Evolutionary conservation across 2,113 vertebrate species (phyloP), one percentile per base, ranked within the genome.

Genomic region (Spea multiplicata): DNA sequence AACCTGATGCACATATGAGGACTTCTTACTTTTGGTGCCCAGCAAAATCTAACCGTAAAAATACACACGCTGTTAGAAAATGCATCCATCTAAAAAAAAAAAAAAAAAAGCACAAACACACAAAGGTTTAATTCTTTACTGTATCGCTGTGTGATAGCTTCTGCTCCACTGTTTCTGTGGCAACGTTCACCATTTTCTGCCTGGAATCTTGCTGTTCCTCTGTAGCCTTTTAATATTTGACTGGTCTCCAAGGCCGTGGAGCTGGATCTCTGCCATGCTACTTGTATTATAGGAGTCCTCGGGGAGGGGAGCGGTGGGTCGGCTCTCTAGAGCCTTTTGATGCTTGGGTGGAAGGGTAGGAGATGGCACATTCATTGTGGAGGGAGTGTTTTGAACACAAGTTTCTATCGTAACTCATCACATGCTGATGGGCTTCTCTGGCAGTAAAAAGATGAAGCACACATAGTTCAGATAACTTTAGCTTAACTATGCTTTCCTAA

Each of bases 141-240:
- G 61, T 49, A 66, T 44, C 73, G 44, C 52, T 50, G 4, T 44
- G 16, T 50, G 62, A 44, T 48, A 46, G 44, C 44, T 16, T 57
- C 53, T 46, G 45, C 66, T 6, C 46, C 61, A 64, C n/a, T 16
- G n/a, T 71, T 57, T 16, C 49, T 59, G 50, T 67, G 59, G 49
- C 9, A n/a, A 44, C 71, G 46, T 9, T 59, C 16, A 59, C 50
- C 64, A 47, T 59, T 73, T 67, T 44, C 52, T 74, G 53, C 14
- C 46, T 68, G 45, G 78, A 68, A 57, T 66, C 71, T 80, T 9
- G 13, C 71, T 73, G 52, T 45, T 14, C 61, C 45, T 74, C 71
- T 68, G 71, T 65, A 74, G 64, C 65, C 46, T 80, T 80, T 80
- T 80, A 80, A 80, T 80, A 73, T 74, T 80, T 73, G 71, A 80